A percentile compares a stretch with the other conserved stretches of the same genome.
These are phyloP conservation scores for Ditula angustiorana DNA, from an alignment of 2,888 invertebrate genomes.

Conservation along the genomic window DNA sequence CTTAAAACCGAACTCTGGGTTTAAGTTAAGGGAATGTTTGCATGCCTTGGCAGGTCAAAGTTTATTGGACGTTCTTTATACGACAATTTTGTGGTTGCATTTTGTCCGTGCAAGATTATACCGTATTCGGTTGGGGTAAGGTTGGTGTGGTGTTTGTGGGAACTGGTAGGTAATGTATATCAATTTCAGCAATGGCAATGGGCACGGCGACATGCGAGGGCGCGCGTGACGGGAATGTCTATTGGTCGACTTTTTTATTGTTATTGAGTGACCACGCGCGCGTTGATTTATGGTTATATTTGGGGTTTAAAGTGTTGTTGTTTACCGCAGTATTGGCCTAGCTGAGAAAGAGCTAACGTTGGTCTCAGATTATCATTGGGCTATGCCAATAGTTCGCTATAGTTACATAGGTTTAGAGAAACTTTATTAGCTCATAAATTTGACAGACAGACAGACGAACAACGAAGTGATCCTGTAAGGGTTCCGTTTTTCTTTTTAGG, in stretches of 20 bases:
- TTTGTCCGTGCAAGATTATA: constrained; percentile 45
- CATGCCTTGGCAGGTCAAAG: constrained; percentile 51
- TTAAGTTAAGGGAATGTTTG: constrained; percentile 28
- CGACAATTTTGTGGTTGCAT: constrained; percentile 35
- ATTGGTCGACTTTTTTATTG: constrained; percentile 74
- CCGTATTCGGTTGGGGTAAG: constrained; percentile 52
- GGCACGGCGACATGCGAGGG: constrained; percentile 72
- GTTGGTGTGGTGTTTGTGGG: constrained; percentile 42
- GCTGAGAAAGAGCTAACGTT: not conserved
- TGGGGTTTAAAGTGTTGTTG: constrained; percentile 23
- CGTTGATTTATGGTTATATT: constrained; percentile 44
- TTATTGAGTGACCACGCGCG: constrained; percentile 74
- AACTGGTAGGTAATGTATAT: constrained; percentile 70
- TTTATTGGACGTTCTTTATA: constrained; percentile 52
- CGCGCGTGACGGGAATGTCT: constrained; percentile 77
- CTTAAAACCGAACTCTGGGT: constrained; percentile 38
- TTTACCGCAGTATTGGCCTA: not conserved
- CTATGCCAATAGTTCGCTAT: not conserved
- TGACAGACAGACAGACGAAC: too few species aligned
- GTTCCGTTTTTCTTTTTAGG: too few species aligned
- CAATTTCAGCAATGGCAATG: constrained; percentile 82
- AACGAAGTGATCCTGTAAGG: too few species aligned
- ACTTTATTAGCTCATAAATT: too few species aligned
- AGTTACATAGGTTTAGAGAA: too few species aligned
- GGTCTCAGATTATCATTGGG: not conserved